These are phyloP conservation scores for Drosophila tani DNA, from an alignment of 1,140 invertebrate species.

Conservation along the genomic window DNA sequence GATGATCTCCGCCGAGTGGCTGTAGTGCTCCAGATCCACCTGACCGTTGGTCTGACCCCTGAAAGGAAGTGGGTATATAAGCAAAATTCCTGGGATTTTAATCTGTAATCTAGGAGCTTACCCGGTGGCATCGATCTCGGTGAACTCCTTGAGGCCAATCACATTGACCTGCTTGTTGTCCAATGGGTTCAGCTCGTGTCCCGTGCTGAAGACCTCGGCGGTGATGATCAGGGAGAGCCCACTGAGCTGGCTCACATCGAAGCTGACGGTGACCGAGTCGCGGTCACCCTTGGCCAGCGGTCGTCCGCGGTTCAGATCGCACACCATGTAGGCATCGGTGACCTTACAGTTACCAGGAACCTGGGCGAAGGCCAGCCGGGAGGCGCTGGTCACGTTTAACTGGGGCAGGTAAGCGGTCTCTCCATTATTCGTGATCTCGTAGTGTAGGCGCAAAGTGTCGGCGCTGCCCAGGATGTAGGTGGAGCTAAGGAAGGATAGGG, in stretches of 20 bases:
- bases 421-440: slow-evolving; percentile 82
- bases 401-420: slow-evolving; percentile 85
- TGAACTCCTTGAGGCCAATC: slow-evolving; percentile 83
- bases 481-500: slow-evolving; percentile 34
- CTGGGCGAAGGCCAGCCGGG: slow-evolving; percentile 80
- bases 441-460: slow-evolving; percentile 70
- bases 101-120: slow-evolving; percentile 59
- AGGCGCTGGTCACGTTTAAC: slow-evolving; percentile 79
- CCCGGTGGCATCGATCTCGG: slow-evolving; percentile 85
- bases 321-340: slow-evolving; percentile 63
- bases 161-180: slow-evolving; percentile 75
- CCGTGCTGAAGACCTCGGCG: slow-evolving; percentile 84
- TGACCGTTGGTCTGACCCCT: slow-evolving; percentile 66
- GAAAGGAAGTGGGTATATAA: not conserved
- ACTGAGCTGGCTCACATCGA: slow-evolving; percentile 77
- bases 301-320: slow-evolving; percentile 73
- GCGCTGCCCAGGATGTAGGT: slow-evolving; percentile 85
- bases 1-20: slow-evolving; percentile 61
- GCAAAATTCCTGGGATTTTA: too few species aligned
- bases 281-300: slow-evolving; percentile 69
- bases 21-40: slow-evolving; percentile 74
- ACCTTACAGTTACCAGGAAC: slow-evolving; percentile 83
- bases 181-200: slow-evolving; percentile 73
- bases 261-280: slow-evolving; percentile 76
- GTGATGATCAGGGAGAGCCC: slow-evolving; percentile 65